Percentiles rank a stretch among this genome's conserved stretches.
Evolutionary conservation across 1,140 invertebrate genomes (phyloP).

Genomic region (Hestina assimilis): DNA sequence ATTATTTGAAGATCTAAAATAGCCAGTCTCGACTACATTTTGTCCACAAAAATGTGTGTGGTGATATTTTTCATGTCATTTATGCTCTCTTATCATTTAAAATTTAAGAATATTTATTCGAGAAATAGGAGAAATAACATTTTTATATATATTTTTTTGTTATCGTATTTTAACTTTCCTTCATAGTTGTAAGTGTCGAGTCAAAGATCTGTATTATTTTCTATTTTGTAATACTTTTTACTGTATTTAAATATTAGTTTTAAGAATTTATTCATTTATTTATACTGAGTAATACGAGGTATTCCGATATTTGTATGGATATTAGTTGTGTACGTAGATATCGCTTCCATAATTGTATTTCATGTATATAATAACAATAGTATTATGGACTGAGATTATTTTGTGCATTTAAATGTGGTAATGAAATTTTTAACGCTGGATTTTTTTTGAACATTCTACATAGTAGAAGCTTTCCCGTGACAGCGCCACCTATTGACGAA

Average conservation of each 20-base stretch:
- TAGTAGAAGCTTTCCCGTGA: conserved; percentile 13
- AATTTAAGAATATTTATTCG: conserved; percentile 73
- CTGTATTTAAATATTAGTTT: conserved; percentile 66
- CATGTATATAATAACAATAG: conserved; percentile 63
- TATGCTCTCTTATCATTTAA: conserved; percentile 59
- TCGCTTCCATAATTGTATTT: conserved; percentile 56
- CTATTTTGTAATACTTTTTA: conserved; percentile 75
- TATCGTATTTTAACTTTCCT: conserved; percentile 54
- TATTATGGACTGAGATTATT: conserved; percentile 75
- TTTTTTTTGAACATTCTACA: conserved; percentile 6
- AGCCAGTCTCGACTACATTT: too few relatives aligned
- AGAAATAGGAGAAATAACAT: conserved; percentile 52
- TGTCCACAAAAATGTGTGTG: background rate
- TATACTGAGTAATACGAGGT: conserved; percentile 76
- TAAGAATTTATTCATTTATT: conserved; percentile 72
- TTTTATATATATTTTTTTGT: conserved; percentile 51
- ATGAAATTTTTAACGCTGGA: conserved; percentile 20
- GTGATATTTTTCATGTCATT: conserved; percentile 3
- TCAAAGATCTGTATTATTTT: conserved; percentile 78
- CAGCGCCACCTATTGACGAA: conserved; percentile 45
- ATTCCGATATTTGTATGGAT: conserved; percentile 69
- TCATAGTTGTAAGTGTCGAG: conserved; percentile 68
- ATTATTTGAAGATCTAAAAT: too few relatives aligned
- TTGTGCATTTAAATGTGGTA: conserved; percentile 65
- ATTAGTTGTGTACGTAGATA: conserved; percentile 54